These are phyloP conservation scores for Pharmacophagus antenor DNA, from an alignment of 2,888 invertebrate genomes.

Conservation along the genomic window DNA sequence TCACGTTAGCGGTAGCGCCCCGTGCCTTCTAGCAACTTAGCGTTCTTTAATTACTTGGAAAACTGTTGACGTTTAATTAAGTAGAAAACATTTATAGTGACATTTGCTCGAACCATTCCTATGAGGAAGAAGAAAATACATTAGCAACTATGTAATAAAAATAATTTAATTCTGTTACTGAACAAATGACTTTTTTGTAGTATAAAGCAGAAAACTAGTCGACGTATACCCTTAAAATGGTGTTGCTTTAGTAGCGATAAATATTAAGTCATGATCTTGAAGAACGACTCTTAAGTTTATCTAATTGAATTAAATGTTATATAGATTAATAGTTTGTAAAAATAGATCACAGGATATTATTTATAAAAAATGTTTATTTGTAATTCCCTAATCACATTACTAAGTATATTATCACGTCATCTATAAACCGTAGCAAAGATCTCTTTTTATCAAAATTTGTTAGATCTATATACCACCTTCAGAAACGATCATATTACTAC, in stretches of 20 bases:
- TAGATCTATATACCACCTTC: slow-evolving; percentile 5
- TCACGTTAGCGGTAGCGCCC: slow-evolving; percentile 7
- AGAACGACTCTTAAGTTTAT: too few species aligned
- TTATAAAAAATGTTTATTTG: too few species aligned
- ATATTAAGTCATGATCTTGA: too few species aligned
- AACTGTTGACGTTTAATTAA: slow-evolving; percentile 18
- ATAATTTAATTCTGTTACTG: not conserved
- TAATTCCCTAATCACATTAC: too few species aligned
- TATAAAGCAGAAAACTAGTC: too few species aligned
- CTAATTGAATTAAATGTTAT: too few species aligned
- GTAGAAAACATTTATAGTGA: slow-evolving; percentile 1
- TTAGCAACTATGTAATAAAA: not conserved
- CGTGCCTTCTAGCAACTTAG: slow-evolving; percentile 7
- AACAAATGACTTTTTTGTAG: not conserved
- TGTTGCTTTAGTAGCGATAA: too few species aligned
- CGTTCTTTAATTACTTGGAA: slow-evolving; percentile 22
- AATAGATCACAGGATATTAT: too few species aligned
- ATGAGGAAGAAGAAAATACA: not conserved
- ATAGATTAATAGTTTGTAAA: too few species aligned
- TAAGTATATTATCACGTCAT: too few species aligned
- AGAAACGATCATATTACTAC: slow-evolving; percentile 24
- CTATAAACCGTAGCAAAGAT: too few species aligned
- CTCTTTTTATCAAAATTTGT: not conserved
- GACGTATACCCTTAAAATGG: too few species aligned
- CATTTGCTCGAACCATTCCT: not conserved